These are phyloP conservation scores for Eubasilissa regina DNA, from an alignment of 1,140 invertebrate genomes.

Conservation along the genomic window DNA sequence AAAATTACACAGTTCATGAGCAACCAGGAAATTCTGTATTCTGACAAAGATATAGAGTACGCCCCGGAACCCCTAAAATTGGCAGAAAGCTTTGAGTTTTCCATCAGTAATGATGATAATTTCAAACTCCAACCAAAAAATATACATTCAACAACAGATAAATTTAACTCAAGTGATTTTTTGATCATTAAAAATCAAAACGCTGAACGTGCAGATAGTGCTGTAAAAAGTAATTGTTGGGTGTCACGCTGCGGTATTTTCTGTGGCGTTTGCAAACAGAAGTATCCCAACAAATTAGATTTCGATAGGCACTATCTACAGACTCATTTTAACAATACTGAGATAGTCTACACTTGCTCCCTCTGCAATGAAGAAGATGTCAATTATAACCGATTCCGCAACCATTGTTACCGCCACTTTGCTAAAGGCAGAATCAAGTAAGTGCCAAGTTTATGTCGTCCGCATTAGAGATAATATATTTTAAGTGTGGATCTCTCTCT, in stretches of 20 bases:
- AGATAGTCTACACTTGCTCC: conserved; percentile 35
- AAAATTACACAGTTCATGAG: conserved; percentile 34
- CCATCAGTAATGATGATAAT: conserved; percentile 10
- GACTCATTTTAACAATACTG: background rate
- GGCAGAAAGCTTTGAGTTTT: background rate
- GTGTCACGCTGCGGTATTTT: conserved; percentile 37
- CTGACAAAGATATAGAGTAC: too few species aligned
- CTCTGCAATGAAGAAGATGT: conserved; percentile 27
- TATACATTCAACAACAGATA: background rate
- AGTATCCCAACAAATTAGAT: conserved; percentile 4
- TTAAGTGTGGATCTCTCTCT: too few species aligned
- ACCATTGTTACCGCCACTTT: conserved; percentile 42
- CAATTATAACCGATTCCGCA: conserved; percentile 30
- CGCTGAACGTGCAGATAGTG: background rate
- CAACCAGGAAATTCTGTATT: conserved; percentile 1
- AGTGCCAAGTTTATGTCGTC: conserved; percentile 9
- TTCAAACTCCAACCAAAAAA: background rate
- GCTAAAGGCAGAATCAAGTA: conserved; percentile 28
- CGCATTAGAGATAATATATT: too few species aligned
- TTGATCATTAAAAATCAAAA: too few species aligned
- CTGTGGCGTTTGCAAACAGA: conserved; percentile 17
- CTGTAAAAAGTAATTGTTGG: conserved; percentile 2
- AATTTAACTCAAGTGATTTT: background rate
- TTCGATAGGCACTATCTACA: conserved; percentile 23
- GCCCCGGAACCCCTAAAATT: conserved; percentile 5